Evolutionary conservation across 2,797 vertebrate genomes (phyloP), one percentile per base, ranked within the genome.

Genomic region (Dipus sagitta): DNA sequence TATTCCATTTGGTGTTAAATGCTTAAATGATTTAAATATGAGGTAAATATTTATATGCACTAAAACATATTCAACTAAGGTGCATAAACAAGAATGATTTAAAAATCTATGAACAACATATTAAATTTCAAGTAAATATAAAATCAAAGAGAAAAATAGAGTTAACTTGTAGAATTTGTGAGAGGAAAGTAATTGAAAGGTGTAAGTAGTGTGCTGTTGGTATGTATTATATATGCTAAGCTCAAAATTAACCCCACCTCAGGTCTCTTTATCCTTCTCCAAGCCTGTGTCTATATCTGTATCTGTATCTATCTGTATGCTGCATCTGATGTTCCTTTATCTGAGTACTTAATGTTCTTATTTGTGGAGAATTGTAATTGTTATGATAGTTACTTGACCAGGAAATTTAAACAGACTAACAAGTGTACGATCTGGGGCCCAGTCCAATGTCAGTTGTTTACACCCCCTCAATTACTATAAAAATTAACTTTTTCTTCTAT

Each of bases 1-100:
- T 38, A n/a, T n/a, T n/a, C n/a, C 26, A 67, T 10, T 26, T 76
- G 32, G 14, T 77, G 34, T 95, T 93, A 86, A 77, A 65, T 82
- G 34, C 38, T 62, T 85, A 92, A 38, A 38, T 3, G 38, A 38
- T 38, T 38, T 38, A 76, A 84, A 67, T 84, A 21, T 68, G 42
- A 81, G 11, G 12, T 71, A 89, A 72, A 47, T n/a, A 70, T 2
- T 65, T n/a, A 6, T 4, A 28, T 65, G 8, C 62, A 77, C 60
- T 72, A 64, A 89, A 78, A 90, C 67, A 86, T n/a, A 54, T 6
- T 72, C 34, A 86, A 47, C 15, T 64, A 85, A 94, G 42, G 30
- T 30, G 86, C 30, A 81, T 47, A 92, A 10, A 74, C 12, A 83
- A 6, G 12, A 87, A 84, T 78, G 6, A 60, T 78, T 90, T 71